phyloP scores from a whole-genome alignment of 1,140 invertebrate species.

The Goniozus legneri region DNA sequence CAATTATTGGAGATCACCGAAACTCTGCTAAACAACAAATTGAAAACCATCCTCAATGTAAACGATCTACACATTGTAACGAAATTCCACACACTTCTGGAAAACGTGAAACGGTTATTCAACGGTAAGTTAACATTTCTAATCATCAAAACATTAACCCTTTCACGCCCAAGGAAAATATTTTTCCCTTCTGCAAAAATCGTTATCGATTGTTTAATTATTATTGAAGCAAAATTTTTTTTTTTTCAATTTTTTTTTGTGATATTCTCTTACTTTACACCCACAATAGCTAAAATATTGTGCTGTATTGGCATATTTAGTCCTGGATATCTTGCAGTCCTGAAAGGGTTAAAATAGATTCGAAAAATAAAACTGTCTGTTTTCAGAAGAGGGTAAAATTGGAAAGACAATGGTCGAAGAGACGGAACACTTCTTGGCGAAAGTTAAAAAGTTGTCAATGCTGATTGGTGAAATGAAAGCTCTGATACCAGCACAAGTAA shows the following conservation, averaged over 20 bases:
- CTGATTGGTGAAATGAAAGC: constrained; percentile 32
- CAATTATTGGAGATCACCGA: constrained; percentile 47
- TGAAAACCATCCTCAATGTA: constrained; percentile 27
- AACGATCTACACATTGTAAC: constrained; percentile 27
- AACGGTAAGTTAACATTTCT: constrained; percentile 22
- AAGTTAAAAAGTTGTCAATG: constrained; percentile 37
- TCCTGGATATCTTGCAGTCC: no score
- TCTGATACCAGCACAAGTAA: constrained; percentile 6
- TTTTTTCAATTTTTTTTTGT: no score
- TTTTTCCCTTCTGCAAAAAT: no score
- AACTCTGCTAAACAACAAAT: constrained; percentile 25
- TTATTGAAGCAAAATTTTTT: background rate
- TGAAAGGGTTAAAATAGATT: no score
- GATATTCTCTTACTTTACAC: no score
- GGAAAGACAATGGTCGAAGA: constrained; percentile 53
- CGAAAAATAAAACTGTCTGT: no score
- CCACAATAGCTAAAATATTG: no score
- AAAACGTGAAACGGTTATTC: constrained; percentile 31
- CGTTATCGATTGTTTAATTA: no score
- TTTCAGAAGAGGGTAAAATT: constrained; percentile 26
- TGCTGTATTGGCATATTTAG: no score
- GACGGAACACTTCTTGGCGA: constrained; percentile 55
- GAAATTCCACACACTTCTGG: constrained; percentile 33
- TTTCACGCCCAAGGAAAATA: no score
- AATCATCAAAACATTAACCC: no score